phyloP scores from a whole-genome alignment of 92 coral and sea anemone species.

The Zoanthus sociatus region DNA sequence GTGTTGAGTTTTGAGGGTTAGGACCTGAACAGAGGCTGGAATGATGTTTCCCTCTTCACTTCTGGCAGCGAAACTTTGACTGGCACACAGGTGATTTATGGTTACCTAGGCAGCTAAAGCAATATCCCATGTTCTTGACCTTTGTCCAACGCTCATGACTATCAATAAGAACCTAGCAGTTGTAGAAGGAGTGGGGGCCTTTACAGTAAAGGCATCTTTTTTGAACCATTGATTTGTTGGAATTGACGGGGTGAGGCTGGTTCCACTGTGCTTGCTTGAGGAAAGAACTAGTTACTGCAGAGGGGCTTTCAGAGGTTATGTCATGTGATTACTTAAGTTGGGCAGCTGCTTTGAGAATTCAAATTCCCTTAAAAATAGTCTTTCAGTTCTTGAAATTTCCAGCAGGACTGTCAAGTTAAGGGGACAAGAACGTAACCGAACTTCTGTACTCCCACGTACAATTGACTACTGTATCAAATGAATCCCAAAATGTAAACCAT shows the following conservation, averaged over 20 bases:
- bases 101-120: constrained; percentile 50
- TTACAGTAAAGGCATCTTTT: constrained; percentile 25
- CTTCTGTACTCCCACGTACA: too few species aligned
- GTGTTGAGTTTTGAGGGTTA: constrained; percentile 14
- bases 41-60: constrained; percentile 54
- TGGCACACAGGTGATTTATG: constrained; percentile 56
- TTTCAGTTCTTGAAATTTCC: constrained; percentile 27
- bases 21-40: constrained; percentile 62
- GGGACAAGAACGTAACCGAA: too few species aligned
- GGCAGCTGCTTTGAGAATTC: constrained; percentile 39
- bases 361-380: constrained; percentile 47
- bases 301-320: neutral
- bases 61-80: constrained; percentile 58
- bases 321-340: neutral
- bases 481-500: neutral
- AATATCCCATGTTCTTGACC: constrained; percentile 44
- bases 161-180: constrained; percentile 1
- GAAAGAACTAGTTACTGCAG: neutral
- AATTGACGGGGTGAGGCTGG: constrained; percentile 14
- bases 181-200: constrained; percentile 3
- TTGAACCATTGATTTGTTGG: neutral
- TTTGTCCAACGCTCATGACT: constrained; percentile 44
- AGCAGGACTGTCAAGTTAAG: too few species aligned
- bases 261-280: neutral
- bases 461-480: too few species aligned